Percentiles rank a stretch among this genome's conserved stretches.
These are phyloP conservation scores for Cerastis rubricosa DNA, from an alignment of 2,888 invertebrate species.

Conservation along the genomic window DNA sequence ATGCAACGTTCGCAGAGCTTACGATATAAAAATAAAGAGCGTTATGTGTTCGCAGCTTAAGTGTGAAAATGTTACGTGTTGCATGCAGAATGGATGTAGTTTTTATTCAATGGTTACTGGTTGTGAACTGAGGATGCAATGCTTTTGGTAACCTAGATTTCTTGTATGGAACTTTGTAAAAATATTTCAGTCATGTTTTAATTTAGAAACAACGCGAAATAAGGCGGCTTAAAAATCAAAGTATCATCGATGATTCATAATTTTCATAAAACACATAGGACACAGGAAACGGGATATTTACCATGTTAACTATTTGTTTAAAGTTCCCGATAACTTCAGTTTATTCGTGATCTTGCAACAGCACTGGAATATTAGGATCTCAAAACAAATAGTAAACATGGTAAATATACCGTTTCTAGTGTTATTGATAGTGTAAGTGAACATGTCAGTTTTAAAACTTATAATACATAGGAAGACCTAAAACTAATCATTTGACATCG, in stretches of 20 bases:
- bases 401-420: no score
- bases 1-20: conserved; percentile 19
- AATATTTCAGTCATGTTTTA: neutral
- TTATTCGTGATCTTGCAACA: no score
- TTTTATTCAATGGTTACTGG: conserved; percentile 12
- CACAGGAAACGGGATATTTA: no score
- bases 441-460: no score
- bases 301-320: no score
- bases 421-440: no score
- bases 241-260: neutral
- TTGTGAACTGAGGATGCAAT: neutral
- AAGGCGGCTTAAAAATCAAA: neutral
- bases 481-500: neutral
- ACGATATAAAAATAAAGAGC: conserved; percentile 51
- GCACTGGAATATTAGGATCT: no score
- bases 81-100: conserved; percentile 4
- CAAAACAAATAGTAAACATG: no score
- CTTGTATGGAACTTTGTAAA: neutral
- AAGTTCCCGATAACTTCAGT: no score
- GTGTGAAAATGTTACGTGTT: conserved; percentile 7
- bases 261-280: neutral
- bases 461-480: neutral
- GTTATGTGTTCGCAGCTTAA: conserved; percentile 24
- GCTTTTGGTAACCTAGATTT: neutral
- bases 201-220: neutral